Conservation (phyloP, 2,797 vertebrate species). For the Nyctalus aviator region DNA sequence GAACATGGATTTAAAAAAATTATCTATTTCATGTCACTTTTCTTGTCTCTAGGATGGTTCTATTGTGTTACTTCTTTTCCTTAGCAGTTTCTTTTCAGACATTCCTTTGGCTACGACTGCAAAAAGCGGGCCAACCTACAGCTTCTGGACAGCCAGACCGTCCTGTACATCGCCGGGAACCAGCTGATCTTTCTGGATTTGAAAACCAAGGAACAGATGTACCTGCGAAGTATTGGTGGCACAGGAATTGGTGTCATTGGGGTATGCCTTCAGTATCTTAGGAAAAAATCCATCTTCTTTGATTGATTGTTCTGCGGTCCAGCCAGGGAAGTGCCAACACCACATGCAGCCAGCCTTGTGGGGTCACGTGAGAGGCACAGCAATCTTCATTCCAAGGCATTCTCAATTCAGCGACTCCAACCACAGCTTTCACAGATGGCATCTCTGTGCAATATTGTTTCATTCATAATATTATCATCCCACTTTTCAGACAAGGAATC, state of each 20-base stretch:
- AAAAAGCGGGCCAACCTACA: conserved; percentile 92
- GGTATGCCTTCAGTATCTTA: conserved; percentile 84
- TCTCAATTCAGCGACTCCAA: background rate
- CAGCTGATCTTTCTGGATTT: conserved; percentile 91
- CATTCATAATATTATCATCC: background rate
- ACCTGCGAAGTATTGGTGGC: conserved; percentile 90
- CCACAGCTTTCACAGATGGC: background rate
- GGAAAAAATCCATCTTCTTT: background rate
- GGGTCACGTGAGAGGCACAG: background rate
- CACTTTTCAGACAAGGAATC: conserved; percentile 4
- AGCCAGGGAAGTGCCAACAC: background rate
- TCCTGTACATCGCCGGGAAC: conserved; percentile 95
- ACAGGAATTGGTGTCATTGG: conserved; percentile 93
- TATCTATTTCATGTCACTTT: background rate
- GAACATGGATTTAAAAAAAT: background rate
- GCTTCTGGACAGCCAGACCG: conserved; percentile 89
- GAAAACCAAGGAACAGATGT: conserved; percentile 89
- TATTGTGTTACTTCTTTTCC: conserved; percentile 78
- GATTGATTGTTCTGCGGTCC: background rate
- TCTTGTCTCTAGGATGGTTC: background rate
- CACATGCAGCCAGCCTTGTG: accelerated
- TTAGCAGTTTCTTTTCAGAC: conserved; percentile 88
- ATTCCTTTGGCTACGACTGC: conserved; percentile 97
- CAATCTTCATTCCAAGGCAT: background rate
- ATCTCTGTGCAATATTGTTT: background rate